Conservation (phyloP, 2,113 vertebrate genomes). For the Pseudolaguvia tuberculata region DNA sequence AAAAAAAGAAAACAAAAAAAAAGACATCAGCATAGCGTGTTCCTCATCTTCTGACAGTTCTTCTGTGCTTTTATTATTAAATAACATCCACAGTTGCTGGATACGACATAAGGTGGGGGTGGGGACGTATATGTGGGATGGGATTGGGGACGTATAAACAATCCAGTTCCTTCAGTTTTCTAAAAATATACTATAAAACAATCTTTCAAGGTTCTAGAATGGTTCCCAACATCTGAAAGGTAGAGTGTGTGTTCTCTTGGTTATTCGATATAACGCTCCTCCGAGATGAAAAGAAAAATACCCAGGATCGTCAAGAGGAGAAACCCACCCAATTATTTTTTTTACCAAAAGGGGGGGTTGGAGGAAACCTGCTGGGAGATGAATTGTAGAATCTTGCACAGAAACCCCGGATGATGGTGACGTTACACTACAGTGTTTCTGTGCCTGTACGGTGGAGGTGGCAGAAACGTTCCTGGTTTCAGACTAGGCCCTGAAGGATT, state of each 20-base stretch:
- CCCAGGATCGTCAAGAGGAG: no score
- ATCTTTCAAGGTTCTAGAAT: no score
- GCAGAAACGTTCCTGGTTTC: slow-evolving; percentile 86
- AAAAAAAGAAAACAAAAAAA: no score
- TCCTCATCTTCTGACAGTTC: slow-evolving; percentile 92
- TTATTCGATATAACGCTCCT: background rate
- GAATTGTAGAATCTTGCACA: slow-evolving; percentile 37
- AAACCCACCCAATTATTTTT: no score
- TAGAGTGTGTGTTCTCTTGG: background rate
- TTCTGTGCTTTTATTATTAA: slow-evolving; percentile 75
- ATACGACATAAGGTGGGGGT: no score
- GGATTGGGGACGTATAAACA: slow-evolving; percentile 35
- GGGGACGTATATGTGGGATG: no score
- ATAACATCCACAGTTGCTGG: slow-evolving; percentile 66
- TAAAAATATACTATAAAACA: slow-evolving; percentile 24
- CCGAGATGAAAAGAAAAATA: background rate
- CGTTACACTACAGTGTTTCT: slow-evolving; percentile 94
- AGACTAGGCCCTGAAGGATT: slow-evolving; percentile 91
- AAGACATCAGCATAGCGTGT: no score
- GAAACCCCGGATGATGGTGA: slow-evolving; percentile 17
- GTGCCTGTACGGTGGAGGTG: slow-evolving; percentile 95
- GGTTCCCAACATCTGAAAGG: slow-evolving; percentile 11
- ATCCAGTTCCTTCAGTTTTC: slow-evolving; percentile 5
- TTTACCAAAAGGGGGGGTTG: background rate
- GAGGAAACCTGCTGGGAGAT: slow-evolving; percentile 37